Conservation (phyloP, 1,140 invertebrate genomes). For the Melanaphis sacchari region DNA sequence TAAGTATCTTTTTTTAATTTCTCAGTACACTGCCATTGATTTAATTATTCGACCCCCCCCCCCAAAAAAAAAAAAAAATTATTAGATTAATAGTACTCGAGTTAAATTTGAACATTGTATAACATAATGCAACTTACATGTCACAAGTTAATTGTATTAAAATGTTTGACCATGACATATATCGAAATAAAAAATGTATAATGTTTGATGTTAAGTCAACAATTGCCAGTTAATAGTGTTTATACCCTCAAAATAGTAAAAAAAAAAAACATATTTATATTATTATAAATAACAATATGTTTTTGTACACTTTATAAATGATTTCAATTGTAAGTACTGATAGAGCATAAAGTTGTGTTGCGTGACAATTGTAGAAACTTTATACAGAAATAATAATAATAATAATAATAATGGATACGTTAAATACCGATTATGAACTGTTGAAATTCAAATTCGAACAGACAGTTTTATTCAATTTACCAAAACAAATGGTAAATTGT, state of each 20-base stretch:
- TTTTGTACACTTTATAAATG: background rate
- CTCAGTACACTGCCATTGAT: background rate
- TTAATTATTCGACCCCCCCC: background rate
- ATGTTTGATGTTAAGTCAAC: background rate
- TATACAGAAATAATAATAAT: background rate
- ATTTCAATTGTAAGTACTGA: background rate
- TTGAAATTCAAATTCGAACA: conserved; percentile 41
- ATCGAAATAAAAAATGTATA: background rate
- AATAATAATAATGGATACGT: conserved; percentile 21
- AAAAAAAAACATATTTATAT: background rate
- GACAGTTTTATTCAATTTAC: conserved; percentile 37
- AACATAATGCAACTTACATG: background rate
- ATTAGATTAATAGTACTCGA: background rate
- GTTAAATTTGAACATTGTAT: background rate
- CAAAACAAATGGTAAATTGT: background rate
- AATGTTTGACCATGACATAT: background rate
- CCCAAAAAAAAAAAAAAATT: no score
- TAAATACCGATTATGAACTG: conserved; percentile 43
- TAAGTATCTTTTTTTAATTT: background rate
- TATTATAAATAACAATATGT: background rate
- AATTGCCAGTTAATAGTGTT: no score
- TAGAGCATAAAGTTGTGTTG: background rate
- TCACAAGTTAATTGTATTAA: background rate
- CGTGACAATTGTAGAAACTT: conserved; percentile 15
- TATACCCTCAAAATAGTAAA: background rate